These are phyloP conservation scores for Tragelaphus oryx DNA, from an alignment of 2,797 vertebrate genomes.

Conservation along the genomic window DNA sequence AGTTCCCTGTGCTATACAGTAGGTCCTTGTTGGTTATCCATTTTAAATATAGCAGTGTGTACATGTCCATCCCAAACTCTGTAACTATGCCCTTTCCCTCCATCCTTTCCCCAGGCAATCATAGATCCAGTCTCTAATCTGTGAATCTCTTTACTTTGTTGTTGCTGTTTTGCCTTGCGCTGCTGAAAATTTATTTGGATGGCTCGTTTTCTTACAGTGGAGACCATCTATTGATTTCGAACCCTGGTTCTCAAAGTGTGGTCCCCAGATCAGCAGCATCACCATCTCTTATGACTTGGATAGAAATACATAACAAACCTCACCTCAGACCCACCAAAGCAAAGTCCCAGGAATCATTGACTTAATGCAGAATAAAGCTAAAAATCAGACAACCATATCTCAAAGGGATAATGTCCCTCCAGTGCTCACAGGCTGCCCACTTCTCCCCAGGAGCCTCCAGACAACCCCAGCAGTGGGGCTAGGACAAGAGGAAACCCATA, in stretches of 20 bases:
- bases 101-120: not conserved
- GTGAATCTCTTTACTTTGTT: not conserved
- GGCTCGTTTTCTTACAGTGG: accelerated
- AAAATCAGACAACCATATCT: not conserved
- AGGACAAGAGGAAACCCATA: not conserved
- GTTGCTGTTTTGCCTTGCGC: too few relatives aligned
- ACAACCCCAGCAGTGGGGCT: not conserved
- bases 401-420: accelerated
- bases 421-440: accelerated
- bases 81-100: not conserved
- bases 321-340: not conserved
- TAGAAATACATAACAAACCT: accelerated
- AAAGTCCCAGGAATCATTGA: accelerated
- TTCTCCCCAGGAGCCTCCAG: accelerated
- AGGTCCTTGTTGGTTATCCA: not conserved
- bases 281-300: accelerated
- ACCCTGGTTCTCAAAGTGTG: not conserved
- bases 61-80: not conserved
- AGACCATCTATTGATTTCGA: accelerated
- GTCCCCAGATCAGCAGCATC: accelerated
- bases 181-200: not conserved
- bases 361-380: not conserved
- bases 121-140: not conserved
- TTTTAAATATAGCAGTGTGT: not conserved
- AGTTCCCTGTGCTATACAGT: not conserved